Percentiles rank a stretch among this genome's conserved stretches.
Conservation (phyloP, 2,888 invertebrate species). For the Junonia oenone region DNA sequence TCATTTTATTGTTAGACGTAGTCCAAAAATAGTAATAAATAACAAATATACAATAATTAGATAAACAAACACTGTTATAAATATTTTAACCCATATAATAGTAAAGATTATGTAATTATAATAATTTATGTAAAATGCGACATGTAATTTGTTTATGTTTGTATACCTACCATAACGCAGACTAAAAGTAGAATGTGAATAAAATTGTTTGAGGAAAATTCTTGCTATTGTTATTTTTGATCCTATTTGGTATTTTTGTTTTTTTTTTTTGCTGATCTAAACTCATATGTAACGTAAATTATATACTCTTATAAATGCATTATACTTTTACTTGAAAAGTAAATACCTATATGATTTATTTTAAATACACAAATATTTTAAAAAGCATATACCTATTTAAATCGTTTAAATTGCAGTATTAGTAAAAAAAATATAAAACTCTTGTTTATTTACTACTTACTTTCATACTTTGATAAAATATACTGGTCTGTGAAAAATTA, state of each 20-base stretch:
- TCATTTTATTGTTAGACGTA: neutral
- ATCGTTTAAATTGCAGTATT: too few species aligned
- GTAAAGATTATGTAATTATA: neutral
- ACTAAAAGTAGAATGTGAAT: constrained; percentile 18
- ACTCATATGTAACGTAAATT: too few species aligned
- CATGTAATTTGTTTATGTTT: constrained; percentile 22
- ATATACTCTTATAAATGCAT: too few species aligned
- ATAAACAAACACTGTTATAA: neutral
- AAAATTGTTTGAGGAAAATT: constrained; percentile 17
- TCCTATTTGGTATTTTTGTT: neutral
- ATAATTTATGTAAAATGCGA: constrained; percentile 16
- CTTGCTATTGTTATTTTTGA: neutral
- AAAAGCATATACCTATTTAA: too few species aligned
- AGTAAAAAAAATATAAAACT: too few species aligned
- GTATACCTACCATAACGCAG: constrained; percentile 18
- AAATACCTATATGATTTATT: too few species aligned
- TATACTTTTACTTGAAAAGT: too few species aligned
- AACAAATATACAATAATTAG: neutral
- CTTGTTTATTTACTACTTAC: too few species aligned
- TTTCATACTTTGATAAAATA: too few species aligned
- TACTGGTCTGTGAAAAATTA: too few species aligned
- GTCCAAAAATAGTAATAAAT: neutral
- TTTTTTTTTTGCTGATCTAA: too few species aligned
- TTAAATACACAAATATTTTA: too few species aligned
- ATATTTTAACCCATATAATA: neutral